Evolutionary conservation across 2,797 vertebrate species (phyloP).

Genomic region (Cephalopachus bancanus): DNA sequence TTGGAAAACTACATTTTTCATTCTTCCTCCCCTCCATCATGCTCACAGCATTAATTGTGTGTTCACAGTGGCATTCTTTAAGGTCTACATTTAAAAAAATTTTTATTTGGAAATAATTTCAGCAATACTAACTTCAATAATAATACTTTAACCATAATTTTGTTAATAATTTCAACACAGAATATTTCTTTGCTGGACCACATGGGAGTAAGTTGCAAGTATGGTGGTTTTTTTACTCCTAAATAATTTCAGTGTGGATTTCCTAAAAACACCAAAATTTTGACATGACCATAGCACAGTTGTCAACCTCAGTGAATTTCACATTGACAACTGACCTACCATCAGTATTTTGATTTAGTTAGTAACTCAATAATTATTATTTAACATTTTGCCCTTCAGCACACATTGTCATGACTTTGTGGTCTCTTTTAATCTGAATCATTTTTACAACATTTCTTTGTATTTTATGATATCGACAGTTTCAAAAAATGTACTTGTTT

Average conservation of each 20-base stretch:
- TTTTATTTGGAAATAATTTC: slow-evolving; percentile 54
- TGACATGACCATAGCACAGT: background rate
- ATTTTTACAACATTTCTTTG: background rate
- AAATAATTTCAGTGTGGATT: background rate
- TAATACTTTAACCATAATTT: background rate
- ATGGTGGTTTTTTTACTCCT: background rate
- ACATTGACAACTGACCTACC: background rate
- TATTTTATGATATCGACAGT: background rate
- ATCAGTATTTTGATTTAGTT: background rate
- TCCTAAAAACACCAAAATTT: background rate
- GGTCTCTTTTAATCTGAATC: background rate
- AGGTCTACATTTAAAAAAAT: background rate
- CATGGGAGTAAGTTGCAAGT: background rate
- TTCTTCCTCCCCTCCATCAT: background rate
- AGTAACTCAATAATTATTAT: background rate
- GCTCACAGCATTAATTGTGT: background rate
- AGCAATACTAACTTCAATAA: slow-evolving; percentile 1
- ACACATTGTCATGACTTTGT: background rate
- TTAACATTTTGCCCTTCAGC: background rate
- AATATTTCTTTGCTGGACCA: background rate
- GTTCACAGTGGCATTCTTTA: background rate
- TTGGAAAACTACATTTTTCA: slow-evolving; percentile 41
- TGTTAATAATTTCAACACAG: background rate
- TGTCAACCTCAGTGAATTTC: background rate
- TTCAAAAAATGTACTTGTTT: background rate